Conservation (phyloP, 1,140 invertebrate species). For the Zaprionus africanus region DNA sequence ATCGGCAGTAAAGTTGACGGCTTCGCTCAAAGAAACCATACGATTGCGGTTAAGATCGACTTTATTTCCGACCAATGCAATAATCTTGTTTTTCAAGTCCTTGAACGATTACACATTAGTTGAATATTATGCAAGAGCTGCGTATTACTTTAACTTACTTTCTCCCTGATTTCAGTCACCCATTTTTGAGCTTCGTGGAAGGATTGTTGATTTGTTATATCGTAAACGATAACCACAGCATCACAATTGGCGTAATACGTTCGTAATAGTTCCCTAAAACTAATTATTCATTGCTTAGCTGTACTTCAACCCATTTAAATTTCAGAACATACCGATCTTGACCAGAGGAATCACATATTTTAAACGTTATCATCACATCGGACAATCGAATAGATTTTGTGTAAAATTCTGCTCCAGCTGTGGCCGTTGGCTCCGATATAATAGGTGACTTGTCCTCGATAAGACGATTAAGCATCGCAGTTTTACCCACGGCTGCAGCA, state of each 20-base stretch:
- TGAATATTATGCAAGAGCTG: neutral
- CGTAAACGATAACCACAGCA: constrained; percentile 52
- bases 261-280: constrained; percentile 36
- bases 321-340: constrained; percentile 33
- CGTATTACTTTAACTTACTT: neutral
- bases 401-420: constrained; percentile 29
- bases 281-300: constrained; percentile 2
- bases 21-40: constrained; percentile 27
- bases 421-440: neutral
- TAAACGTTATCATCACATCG: constrained; percentile 9
- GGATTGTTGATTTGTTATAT: constrained; percentile 45
- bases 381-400: constrained; percentile 20
- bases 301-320: neutral
- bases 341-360: constrained; percentile 51
- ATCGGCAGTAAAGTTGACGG: constrained; percentile 12
- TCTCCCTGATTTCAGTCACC: constrained; percentile 26
- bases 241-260: constrained; percentile 19
- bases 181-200: constrained; percentile 33
- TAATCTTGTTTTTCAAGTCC: constrained; percentile 8
- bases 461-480: constrained; percentile 31
- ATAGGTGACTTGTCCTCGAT: neutral
- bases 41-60: constrained; percentile 21
- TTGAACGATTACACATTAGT: neutral
- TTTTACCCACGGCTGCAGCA: constrained; percentile 43
- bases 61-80: constrained; percentile 49